Conservation (phyloP, 2,113 vertebrate species). For the Sminthopsis crassicaudata region DNA sequence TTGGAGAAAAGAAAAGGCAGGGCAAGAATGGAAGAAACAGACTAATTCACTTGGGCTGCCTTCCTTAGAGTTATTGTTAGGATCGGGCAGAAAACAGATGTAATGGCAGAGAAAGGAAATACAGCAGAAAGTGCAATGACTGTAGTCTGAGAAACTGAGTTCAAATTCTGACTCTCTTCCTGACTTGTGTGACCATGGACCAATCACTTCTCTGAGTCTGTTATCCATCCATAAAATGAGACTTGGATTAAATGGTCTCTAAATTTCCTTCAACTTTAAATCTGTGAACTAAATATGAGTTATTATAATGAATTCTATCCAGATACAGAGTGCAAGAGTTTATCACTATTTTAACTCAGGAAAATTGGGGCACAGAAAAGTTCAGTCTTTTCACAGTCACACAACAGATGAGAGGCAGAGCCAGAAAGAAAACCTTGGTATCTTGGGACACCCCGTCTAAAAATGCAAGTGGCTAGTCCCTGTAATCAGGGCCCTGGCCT, state of each 20-base stretch:
- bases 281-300: neutral
- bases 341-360: neutral
- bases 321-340: neutral
- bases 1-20: neutral
- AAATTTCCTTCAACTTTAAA: neutral
- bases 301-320: neutral
- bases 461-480: constrained; percentile 27
- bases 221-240: neutral
- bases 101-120: neutral
- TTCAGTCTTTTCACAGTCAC: constrained; percentile 5
- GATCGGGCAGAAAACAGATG: neutral
- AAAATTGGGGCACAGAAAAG: neutral
- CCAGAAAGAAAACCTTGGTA: constrained; percentile 40
- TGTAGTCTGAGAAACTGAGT: neutral
- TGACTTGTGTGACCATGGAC: neutral
- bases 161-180: neutral
- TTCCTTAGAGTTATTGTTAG: neutral
- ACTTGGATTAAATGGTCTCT: neutral
- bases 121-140: neutral
- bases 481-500: neutral
- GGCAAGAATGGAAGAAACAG: neutral
- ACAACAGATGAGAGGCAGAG: constrained; percentile 25
- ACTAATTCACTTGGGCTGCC: neutral
- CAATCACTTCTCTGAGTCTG: neutral
- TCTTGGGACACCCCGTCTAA: constrained; percentile 32